These are phyloP conservation scores for Scaptomyza caliginosa DNA, from an alignment of 2,888 invertebrate genomes.

Conservation along the genomic window DNA sequence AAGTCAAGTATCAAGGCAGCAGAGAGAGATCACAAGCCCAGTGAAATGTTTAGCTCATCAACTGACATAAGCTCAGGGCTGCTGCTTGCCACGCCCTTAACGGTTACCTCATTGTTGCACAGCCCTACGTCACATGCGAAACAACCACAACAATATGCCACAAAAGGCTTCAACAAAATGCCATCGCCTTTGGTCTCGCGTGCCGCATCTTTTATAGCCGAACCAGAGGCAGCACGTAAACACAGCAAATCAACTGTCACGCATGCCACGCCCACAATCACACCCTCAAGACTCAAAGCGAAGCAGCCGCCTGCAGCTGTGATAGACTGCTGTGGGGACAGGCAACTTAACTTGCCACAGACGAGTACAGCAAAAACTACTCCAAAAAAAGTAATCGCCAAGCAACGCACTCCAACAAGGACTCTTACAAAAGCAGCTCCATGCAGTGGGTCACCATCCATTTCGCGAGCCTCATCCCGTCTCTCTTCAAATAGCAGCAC, in stretches of 20 bases:
- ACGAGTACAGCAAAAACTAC: slow-evolving; percentile 1
- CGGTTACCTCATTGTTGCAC: slow-evolving; percentile 4
- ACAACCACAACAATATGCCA: neutral
- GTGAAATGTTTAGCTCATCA: slow-evolving; percentile 20
- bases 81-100: slow-evolving; percentile 31
- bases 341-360: neutral
- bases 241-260: slow-evolving; percentile 24
- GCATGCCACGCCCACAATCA: slow-evolving; percentile 39
- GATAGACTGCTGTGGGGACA: neutral
- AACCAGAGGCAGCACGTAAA: slow-evolving; percentile 10
- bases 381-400: neutral
- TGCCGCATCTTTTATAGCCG: slow-evolving; percentile 36
- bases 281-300: slow-evolving; percentile 11
- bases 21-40: neutral
- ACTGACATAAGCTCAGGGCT: slow-evolving; percentile 33
- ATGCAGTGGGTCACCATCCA: slow-evolving; percentile 31
- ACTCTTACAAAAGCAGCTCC: neutral
- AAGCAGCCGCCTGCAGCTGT: neutral
- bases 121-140: slow-evolving; percentile 18
- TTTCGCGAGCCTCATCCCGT: slow-evolving; percentile 45
- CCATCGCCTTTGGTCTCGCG: slow-evolving; percentile 39
- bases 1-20: neutral
- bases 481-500: slow-evolving; percentile 56
- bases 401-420: slow-evolving; percentile 3
- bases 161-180: slow-evolving; percentile 9